phyloP scores from a whole-genome alignment of 2,113 vertebrate genomes.

The Ochotona princeps region DNA sequence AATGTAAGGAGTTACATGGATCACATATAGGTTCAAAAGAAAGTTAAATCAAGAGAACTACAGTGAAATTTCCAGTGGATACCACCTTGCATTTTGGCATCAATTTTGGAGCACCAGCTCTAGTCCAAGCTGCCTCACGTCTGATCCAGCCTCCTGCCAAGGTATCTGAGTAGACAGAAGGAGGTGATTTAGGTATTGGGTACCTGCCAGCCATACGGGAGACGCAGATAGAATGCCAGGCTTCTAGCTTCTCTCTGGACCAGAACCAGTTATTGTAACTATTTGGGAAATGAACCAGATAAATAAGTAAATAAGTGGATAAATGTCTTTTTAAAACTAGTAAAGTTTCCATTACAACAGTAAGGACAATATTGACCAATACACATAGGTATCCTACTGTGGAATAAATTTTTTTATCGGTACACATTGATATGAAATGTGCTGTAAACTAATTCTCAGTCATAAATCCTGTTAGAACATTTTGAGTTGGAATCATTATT shows the following conservation, averaged over 20 bases:
- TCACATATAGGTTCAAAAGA: neutral
- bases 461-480: neutral
- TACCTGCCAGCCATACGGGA: no score
- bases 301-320: no score
- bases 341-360: neutral
- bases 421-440: neutral
- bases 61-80: neutral
- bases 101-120: no score
- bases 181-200: no score
- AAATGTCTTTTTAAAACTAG: neutral
- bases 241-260: no score
- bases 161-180: no score
- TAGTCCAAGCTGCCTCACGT: no score
- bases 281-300: no score
- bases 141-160: no score
- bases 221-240: no score
- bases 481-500: fast-evolving
- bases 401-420: neutral
- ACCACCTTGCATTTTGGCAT: no score
- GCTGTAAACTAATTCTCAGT: neutral
- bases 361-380: neutral
- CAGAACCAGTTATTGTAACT: no score
- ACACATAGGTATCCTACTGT: neutral
- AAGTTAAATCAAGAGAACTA: neutral
- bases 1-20: neutral